Percentiles rank a stretch among this genome's conserved stretches.
These are phyloP conservation scores for Orientallactaga sibirica DNA, from an alignment of 2,797 vertebrate species.

Conservation along the genomic window DNA sequence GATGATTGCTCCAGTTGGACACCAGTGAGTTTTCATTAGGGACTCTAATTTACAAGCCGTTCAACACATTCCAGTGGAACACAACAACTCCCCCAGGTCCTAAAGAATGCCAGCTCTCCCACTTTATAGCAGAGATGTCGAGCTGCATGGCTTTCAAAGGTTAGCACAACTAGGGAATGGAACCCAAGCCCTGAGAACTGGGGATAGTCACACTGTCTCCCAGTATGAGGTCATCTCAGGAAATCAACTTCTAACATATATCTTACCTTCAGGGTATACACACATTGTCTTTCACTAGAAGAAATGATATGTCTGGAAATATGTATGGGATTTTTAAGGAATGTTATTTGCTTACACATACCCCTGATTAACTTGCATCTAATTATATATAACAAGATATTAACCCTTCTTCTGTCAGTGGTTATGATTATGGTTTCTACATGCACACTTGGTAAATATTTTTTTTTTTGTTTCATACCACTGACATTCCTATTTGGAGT, in stretches of 20 bases:
- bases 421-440: background rate
- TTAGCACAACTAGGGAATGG: background rate
- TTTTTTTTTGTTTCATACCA: background rate
- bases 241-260: background rate
- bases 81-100: constrained; percentile 87
- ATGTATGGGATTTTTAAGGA: background rate
- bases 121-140: constrained; percentile 85
- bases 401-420: background rate
- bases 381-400: background rate
- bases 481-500: background rate
- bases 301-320: constrained; percentile 66
- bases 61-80: constrained; percentile 94
- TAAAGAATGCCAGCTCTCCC: constrained; percentile 87
- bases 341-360: background rate
- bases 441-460: background rate
- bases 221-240: background rate
- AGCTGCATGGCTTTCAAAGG: constrained; percentile 75
- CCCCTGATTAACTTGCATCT: background rate
- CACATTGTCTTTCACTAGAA: constrained; percentile 33
- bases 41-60: constrained; percentile 98
- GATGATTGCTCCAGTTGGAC: constrained; percentile 99
- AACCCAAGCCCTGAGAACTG: background rate
- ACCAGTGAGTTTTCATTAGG: constrained; percentile 98
- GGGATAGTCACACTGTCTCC: background rate
- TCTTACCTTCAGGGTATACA: background rate